Evolutionary conservation across 2,797 vertebrate genomes (phyloP), one percentile per base, ranked within the genome.

Genomic region (Uromys caudimaculatus): DNA sequence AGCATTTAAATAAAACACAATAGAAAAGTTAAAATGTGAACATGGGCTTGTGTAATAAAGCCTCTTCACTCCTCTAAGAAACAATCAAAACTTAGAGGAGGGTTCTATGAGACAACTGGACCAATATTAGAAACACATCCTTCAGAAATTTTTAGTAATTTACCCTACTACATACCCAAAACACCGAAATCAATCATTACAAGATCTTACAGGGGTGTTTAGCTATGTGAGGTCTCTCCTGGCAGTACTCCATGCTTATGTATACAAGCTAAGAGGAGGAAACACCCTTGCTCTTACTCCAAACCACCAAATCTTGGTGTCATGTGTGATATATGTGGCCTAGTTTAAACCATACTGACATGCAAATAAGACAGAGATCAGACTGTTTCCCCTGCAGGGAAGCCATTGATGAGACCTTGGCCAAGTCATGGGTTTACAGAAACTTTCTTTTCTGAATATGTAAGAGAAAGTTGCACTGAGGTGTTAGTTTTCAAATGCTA

Each of bases 1-100:
- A 90, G 24, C 13, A 90, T 44, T 79, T 78, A 86, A 77, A 44
- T 50, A 27, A 87, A 64, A 91, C 19, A 89, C 5, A 89, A 41
- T 14, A 93, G 41, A 85, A 93, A 94, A 73, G 44, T 64, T 32
- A 71, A 92, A 81, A 87, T 81, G 64, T 90, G 44, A 76, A 56
- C 78, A 64, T 32, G 35, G 8, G 35, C 81, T 67, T 81, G 38
- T 52, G 9, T 23, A 91, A 19, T 38, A 2, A 47, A 90, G 17
- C 14, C 32, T 92, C 27, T 83, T 89, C 44, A 52, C 38, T 86
- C 23, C 27, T 84, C 10, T 6, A 60, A 77, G 79, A 69, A 2
- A n/a, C 6, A 79, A 62, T 60, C 27, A 52, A 95, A 78, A 4
- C 19, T 16, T 56, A 67, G 29, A 7, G 4, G 56, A 84, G 75